phyloP scores from a whole-genome alignment of 2,797 vertebrate species.

The Coendou prehensilis region DNA sequence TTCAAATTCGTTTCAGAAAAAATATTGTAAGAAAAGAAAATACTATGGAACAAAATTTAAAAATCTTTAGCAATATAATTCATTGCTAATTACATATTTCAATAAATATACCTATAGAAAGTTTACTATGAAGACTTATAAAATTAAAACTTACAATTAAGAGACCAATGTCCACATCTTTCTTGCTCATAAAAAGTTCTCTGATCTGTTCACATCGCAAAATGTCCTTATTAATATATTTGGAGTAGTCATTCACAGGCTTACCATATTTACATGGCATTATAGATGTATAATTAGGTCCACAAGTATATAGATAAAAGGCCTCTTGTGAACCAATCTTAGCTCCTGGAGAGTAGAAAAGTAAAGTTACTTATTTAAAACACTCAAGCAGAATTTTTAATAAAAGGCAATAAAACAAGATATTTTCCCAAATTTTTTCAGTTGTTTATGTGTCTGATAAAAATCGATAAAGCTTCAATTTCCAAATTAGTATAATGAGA shows the following conservation, averaged over 20 bases:
- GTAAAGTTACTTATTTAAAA: constrained; percentile 61
- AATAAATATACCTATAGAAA: constrained; percentile 48
- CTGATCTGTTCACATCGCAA: constrained; percentile 94
- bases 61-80: constrained; percentile 46
- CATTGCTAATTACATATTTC: not conserved
- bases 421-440: not conserved
- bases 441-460: constrained; percentile 21
- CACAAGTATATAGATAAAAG: constrained; percentile 95
- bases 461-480: constrained; percentile 38
- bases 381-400: constrained; percentile 43
- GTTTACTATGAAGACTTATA: constrained; percentile 19
- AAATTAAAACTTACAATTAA: constrained; percentile 93
- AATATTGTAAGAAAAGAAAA: constrained; percentile 58
- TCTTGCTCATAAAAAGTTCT: constrained; percentile 95
- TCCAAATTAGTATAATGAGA: constrained; percentile 24
- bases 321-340: constrained; percentile 95
- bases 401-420: constrained; percentile 46
- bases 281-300: constrained; percentile 96
- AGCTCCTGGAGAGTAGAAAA: constrained; percentile 91
- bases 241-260: constrained; percentile 91
- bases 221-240: constrained; percentile 94
- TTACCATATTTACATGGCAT: constrained; percentile 99
- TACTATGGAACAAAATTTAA: constrained; percentile 17
- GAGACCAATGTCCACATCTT: constrained; percentile 92
- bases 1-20: constrained; percentile 17